A percentile compares a stretch with the other conserved stretches of the same genome.
phyloP scores from a whole-genome alignment of 2,113 vertebrate genomes.

The Gymnarchus niloticus region DNA sequence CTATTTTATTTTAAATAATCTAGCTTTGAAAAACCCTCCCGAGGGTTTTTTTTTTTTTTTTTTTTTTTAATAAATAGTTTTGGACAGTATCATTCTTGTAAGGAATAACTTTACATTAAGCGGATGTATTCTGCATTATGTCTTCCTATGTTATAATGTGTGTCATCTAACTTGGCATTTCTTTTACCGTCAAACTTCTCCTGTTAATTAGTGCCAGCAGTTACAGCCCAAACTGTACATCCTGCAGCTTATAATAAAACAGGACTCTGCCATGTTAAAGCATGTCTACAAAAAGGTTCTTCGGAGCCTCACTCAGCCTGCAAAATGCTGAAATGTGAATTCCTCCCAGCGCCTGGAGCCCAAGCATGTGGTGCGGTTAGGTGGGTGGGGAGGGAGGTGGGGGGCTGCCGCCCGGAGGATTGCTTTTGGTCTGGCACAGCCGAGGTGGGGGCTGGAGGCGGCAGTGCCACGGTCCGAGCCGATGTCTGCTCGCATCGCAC shows the following conservation, averaged over 20 bases:
- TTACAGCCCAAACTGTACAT: neutral
- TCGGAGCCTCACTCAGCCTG: neutral
- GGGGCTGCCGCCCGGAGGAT: neutral
- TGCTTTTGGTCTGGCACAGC: neutral
- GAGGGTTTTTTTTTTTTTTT: neutral
- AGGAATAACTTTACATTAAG: neutral
- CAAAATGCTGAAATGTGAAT: constrained; percentile 18
- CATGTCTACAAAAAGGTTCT: neutral
- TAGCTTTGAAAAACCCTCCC: neutral
- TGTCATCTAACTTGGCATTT: neutral
- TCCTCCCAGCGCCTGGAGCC: constrained; percentile 7
- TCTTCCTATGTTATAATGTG: neutral
- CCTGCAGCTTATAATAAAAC: neutral
- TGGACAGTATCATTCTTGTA: neutral
- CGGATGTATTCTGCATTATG: neutral
- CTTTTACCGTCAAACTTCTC: neutral
- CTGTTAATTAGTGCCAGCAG: neutral
- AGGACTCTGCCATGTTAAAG: constrained; percentile 1
- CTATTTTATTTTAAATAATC: constrained; percentile 39
- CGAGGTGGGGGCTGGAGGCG: neutral
- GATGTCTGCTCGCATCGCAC: neutral
- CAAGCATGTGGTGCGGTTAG: constrained; percentile 23
- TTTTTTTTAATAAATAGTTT: neutral
- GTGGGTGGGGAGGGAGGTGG: neutral
- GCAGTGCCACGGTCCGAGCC: neutral